These are phyloP conservation scores for Drosophila bifasciata DNA, from an alignment of 1,140 invertebrate species.

Conservation along the genomic window DNA sequence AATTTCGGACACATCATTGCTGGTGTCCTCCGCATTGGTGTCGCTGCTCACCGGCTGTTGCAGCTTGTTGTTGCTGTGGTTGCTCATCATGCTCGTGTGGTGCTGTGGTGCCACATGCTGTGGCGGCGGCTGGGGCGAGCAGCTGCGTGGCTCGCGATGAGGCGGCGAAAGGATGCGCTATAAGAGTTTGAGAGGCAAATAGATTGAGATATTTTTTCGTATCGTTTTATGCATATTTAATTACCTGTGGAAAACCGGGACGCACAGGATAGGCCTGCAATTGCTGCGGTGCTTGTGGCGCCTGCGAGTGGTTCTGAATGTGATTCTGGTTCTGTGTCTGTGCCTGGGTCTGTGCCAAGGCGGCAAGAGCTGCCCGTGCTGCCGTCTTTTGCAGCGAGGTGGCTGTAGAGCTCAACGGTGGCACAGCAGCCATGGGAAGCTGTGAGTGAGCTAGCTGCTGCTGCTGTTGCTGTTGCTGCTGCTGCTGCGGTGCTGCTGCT, in stretches of 20 bases:
- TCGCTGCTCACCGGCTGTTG: slow-evolving; percentile 57
- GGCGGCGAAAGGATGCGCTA: slow-evolving; percentile 80
- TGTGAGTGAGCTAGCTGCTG: slow-evolving; percentile 32
- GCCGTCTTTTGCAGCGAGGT: slow-evolving; percentile 61
- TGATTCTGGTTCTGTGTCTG: slow-evolving; percentile 28
- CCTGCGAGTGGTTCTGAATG: slow-evolving; percentile 46
- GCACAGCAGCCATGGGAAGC: slow-evolving; percentile 85
- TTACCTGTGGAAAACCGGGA: slow-evolving; percentile 90
- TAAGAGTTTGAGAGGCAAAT: slow-evolving; percentile 22
- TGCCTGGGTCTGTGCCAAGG: slow-evolving; percentile 49
- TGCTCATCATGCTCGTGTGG: slow-evolving; percentile 43
- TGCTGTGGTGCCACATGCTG: slow-evolving; percentile 46
- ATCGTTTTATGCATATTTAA: no score
- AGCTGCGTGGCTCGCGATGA: slow-evolving; percentile 60
- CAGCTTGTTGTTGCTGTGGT: slow-evolving; percentile 52
- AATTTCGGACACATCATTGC: slow-evolving; percentile 83
- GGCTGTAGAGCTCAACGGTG: slow-evolving; percentile 39
- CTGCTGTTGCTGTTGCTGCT: slow-evolving; percentile 23
- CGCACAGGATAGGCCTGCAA: slow-evolving; percentile 86
- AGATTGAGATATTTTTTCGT: no score
- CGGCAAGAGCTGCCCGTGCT: slow-evolving; percentile 53
- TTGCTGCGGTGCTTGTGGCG: slow-evolving; percentile 54
- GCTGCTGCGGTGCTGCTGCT: slow-evolving; percentile 20
- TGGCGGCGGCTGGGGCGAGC: slow-evolving; percentile 56
- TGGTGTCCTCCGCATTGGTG: slow-evolving; percentile 82